phyloP scores from a whole-genome alignment of 2,113 vertebrate genomes.

The Hypocryptadius cinnamomeus region DNA sequence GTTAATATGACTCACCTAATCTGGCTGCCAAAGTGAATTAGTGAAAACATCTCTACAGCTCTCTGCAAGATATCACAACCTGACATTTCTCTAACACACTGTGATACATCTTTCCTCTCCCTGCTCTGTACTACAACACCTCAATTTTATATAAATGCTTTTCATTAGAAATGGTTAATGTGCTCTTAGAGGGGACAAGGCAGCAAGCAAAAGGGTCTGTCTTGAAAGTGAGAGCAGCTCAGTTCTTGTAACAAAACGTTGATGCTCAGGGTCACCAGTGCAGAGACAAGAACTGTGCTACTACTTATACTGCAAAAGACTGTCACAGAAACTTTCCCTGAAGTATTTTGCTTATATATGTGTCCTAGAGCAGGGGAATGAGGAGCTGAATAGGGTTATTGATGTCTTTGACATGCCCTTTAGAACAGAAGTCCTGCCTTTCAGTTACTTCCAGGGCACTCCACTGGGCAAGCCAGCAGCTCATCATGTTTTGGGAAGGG shows the following conservation, averaged over 20 bases:
- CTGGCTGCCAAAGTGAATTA: conserved; percentile 51
- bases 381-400: neutral
- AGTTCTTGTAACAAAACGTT: neutral
- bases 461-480: neutral
- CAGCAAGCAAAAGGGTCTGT: neutral
- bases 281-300: neutral
- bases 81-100: conserved; percentile 33
- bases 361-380: neutral
- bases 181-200: neutral
- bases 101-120: conserved; percentile 13
- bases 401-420: neutral
- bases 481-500: neutral
- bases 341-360: neutral
- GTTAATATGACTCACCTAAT: conserved; percentile 37
- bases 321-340: neutral
- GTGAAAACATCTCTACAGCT: conserved; percentile 41
- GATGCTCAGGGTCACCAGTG: neutral
- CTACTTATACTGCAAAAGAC: neutral
- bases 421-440: neutral
- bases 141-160: neutral
- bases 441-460: neutral
- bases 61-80: conserved; percentile 19
- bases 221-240: neutral
- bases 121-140: neutral
- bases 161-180: conserved; percentile 20